phyloP scores from a whole-genome alignment of 2,797 vertebrate species.

The Amblyopsis hoosieri region DNA sequence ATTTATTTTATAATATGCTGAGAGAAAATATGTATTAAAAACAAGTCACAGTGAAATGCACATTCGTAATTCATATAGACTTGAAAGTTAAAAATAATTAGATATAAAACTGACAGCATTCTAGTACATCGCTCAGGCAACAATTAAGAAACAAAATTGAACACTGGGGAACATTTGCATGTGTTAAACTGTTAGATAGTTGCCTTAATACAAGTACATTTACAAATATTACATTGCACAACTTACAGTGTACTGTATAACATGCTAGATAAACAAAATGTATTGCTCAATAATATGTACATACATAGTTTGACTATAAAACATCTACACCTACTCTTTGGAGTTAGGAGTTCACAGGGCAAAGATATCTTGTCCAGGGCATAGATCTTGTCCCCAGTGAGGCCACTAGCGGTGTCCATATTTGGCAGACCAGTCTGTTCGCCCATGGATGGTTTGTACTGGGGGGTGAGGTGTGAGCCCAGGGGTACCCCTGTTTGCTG shows the following conservation, averaged over 20 bases:
- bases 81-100: conserved; percentile 40
- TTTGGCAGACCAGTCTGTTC: conserved; percentile 92
- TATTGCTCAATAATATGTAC: conserved; percentile 79
- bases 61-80: conserved; percentile 36
- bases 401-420: conserved; percentile 85
- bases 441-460: conserved; percentile 83
- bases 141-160: conserved; percentile 32
- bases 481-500: conserved; percentile 80
- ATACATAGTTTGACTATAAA: conserved; percentile 64
- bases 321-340: conserved; percentile 70
- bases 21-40: conserved; percentile 45
- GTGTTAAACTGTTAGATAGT: conserved; percentile 38
- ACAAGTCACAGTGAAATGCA: conserved; percentile 54
- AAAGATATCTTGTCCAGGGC: conserved; percentile 5
- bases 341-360: conserved; percentile 49
- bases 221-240: conserved; percentile 56
- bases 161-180: conserved; percentile 34
- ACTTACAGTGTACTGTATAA: conserved; percentile 56
- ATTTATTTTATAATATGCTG: conserved; percentile 31
- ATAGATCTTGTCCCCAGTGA: conserved; percentile 28
- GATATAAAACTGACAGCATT: conserved; percentile 41
- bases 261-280: conserved; percentile 51
- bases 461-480: conserved; percentile 78
- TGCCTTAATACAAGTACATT: conserved; percentile 56
- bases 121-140: neutral